A percentile compares a stretch with the other conserved stretches of the same genome.
Conservation (phyloP, 92 coral and sea anemone genomes). For the Phenganax marumi region DNA sequence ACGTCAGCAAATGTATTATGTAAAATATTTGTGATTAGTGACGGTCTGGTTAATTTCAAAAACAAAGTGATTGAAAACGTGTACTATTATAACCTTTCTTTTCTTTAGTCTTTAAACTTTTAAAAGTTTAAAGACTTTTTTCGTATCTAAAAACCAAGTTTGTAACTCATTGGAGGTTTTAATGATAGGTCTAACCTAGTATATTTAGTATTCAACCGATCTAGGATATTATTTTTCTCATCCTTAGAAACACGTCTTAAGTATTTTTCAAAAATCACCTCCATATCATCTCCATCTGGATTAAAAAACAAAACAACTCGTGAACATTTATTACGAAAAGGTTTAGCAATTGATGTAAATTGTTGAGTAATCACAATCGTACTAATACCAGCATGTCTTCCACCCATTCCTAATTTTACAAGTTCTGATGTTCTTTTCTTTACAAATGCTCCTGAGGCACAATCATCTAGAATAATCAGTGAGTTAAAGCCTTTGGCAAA, state of each 20-base stretch:
- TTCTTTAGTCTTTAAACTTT: no score
- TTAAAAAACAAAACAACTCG: slow-evolving; percentile 26
- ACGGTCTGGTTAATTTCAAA: no score
- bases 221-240: background rate
- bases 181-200: background rate
- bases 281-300: slow-evolving; percentile 26
- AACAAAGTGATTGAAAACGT: no score
- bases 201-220: background rate
- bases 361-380: slow-evolving; percentile 32
- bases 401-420: slow-evolving; percentile 22
- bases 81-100: no score
- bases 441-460: background rate
- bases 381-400: slow-evolving; percentile 25
- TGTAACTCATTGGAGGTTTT: slow-evolving; percentile 4
- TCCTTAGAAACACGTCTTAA: background rate
- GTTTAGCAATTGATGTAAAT: slow-evolving; percentile 30
- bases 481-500: background rate
- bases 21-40: no score
- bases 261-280: slow-evolving; percentile 26
- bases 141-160: background rate
- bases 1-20: no score
- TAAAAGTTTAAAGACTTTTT: no score
- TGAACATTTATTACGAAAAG: slow-evolving; percentile 27
- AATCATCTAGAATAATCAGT: slow-evolving; percentile 18
- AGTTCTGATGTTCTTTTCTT: slow-evolving; percentile 15